Conservation (phyloP, 2,113 vertebrate species). For the Prolemur simus region DNA sequence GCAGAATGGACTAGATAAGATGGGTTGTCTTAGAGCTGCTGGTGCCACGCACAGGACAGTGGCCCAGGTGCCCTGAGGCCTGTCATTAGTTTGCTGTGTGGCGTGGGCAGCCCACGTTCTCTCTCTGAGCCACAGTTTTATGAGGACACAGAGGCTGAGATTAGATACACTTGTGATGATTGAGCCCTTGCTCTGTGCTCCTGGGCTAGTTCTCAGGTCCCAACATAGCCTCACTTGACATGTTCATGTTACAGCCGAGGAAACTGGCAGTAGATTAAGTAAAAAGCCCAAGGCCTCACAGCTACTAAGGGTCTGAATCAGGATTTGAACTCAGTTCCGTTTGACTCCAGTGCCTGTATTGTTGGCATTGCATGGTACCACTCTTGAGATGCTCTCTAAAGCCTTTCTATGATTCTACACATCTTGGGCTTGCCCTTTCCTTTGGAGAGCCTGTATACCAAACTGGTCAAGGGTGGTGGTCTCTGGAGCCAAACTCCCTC, state of each 20-base stretch:
- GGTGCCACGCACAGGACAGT: not conserved
- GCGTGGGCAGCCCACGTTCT: not conserved
- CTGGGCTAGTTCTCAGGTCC: not conserved
- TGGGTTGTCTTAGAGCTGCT: not conserved
- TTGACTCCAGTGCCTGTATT: not conserved
- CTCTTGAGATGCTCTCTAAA: not conserved
- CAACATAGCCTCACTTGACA: not conserved
- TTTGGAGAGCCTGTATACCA: not conserved
- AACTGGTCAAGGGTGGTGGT: not conserved
- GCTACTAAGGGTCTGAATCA: not conserved
- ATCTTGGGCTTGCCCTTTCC: not conserved
- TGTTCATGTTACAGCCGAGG: not conserved
- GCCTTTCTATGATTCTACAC: not conserved
- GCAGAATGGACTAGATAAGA: not conserved
- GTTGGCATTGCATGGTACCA: too few relatives aligned
- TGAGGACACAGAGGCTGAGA: not conserved
- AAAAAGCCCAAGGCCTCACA: not conserved
- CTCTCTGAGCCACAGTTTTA: not conserved
- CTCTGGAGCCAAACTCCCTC: not conserved
- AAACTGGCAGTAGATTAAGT: not conserved
- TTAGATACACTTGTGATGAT: not conserved
- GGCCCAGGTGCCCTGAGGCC: not conserved
- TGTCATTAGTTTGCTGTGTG: not conserved
- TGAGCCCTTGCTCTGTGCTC: not conserved
- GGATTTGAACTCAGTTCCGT: not conserved